Conservation (phyloP, 2,797 vertebrate genomes). For the Muscicapa striata region DNA sequence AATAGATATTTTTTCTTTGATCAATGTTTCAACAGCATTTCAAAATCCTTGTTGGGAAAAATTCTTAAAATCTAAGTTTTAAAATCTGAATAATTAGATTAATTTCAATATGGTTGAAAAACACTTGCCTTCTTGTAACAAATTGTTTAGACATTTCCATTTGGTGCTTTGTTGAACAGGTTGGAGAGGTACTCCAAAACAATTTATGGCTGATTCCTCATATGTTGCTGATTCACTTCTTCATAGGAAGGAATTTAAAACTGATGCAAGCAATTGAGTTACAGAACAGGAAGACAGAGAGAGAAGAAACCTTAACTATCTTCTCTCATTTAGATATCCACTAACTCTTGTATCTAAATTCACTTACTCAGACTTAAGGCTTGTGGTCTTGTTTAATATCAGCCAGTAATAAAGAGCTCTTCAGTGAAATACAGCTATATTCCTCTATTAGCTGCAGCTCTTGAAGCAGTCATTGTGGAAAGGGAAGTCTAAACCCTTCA, state of each 20-base stretch:
- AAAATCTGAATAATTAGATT: background rate
- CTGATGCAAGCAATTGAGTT: conserved; percentile 30
- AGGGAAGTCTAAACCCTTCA: conserved; percentile 88
- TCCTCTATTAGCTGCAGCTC: conserved; percentile 87
- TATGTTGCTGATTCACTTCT: background rate
- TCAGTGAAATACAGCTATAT: conserved; percentile 91
- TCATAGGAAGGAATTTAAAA: conserved; percentile 22
- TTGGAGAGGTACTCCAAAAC: background rate
- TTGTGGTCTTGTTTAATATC: conserved; percentile 87
- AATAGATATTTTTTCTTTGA: background rate
- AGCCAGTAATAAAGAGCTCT: conserved; percentile 94
- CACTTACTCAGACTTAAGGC: conserved; percentile 78
- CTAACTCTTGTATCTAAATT: conserved; percentile 74
- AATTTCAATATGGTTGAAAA: background rate
- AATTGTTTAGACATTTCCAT: background rate
- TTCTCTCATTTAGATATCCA: conserved; percentile 56
- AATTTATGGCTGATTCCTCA: background rate
- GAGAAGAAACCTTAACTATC: conserved; percentile 28
- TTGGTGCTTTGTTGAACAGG: background rate
- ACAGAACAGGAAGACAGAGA: background rate
- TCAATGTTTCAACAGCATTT: background rate
- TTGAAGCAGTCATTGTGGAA: conserved; percentile 84
- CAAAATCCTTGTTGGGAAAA: background rate
- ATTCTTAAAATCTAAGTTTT: background rate
- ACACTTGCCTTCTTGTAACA: background rate